Evolutionary conservation across 2,888 invertebrate genomes (phyloP), one percentile per base, ranked within the genome.

Genomic region (Drosophila atripex): DNA sequence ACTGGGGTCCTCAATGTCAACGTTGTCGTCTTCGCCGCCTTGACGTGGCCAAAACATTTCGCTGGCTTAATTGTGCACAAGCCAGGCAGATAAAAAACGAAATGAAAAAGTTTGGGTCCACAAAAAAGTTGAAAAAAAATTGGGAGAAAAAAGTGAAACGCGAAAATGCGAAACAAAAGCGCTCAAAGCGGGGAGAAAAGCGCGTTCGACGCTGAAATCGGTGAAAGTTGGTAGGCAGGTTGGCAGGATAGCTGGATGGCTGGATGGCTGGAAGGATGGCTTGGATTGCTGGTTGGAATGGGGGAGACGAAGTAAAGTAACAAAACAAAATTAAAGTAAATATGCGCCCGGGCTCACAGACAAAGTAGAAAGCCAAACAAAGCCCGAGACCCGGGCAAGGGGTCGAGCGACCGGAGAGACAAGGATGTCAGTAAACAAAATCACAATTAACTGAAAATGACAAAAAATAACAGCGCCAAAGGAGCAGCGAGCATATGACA

Each of bases 361-460:
- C 83, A 83, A 86, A 86, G 78, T 80, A 78, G 68, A 54, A 83
- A 75, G 63, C 73, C 80, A 83, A 83, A 83, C 82, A 83, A 75
- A 65, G 52, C 53, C 47, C 30, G 61, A 35, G 35, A 41, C 50
- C 47, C 59, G 25, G 65, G 45, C 39, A 61, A 12, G 49, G 54
- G 68, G 35, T 55, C 35, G 57, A 53, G 47, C 47, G 35, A 39
- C 52, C 56, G 38, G 18, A 14, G 60, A 43, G 35, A 28, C 54
- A 61, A 59, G 61, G 77, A 50, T 57, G 79, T 55, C 76, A 58
- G 79, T 83, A 79, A 86, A 85, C 83, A 83, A 85, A 85, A 86
- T 88, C 87, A 85, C 85, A 87, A 87, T 87, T 87, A 87, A 86
- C 88, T 85, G 77, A 76, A 73, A 79, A 83, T 88, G 86, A 71